These are phyloP conservation scores for Echiichthys vipera DNA, from an alignment of 2,797 vertebrate genomes.

Conservation along the genomic window DNA sequence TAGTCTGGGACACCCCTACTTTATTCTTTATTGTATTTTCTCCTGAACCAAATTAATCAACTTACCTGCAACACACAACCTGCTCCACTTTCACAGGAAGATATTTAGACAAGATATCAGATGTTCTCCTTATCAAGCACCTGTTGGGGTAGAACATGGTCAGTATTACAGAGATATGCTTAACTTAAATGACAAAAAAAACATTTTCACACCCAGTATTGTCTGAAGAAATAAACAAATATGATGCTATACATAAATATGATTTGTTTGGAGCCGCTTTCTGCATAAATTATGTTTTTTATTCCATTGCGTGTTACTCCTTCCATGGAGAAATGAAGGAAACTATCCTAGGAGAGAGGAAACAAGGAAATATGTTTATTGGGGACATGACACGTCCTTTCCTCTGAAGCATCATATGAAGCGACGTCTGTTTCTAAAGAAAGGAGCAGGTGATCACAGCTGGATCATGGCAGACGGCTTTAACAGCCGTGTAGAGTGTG, in stretches of 20 bases:
- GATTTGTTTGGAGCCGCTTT: background rate
- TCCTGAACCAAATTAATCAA: background rate
- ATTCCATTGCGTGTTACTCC: too few relatives aligned
- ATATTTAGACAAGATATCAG: constrained; percentile 97
- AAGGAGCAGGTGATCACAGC: too few relatives aligned
- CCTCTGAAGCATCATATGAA: too few relatives aligned
- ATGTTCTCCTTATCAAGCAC: constrained; percentile 96
- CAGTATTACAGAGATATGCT: background rate
- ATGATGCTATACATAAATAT: background rate
- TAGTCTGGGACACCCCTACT: too few relatives aligned
- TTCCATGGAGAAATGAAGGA: too few relatives aligned
- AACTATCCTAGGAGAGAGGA: too few relatives aligned
- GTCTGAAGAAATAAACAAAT: background rate
- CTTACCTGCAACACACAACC: constrained; percentile 96
- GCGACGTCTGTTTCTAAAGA: too few relatives aligned
- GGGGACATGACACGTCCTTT: too few relatives aligned
- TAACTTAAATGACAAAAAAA: background rate
- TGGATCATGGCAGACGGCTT: too few relatives aligned
- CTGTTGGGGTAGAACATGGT: constrained; percentile 71
- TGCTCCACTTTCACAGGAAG: constrained; percentile 98
- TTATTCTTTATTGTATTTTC: too few relatives aligned
- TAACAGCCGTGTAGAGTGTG: too few relatives aligned
- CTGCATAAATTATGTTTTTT: background rate
- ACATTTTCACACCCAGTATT: background rate
- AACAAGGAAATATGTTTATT: too few relatives aligned